phyloP scores from a whole-genome alignment of 2,888 invertebrate genomes.

The Hylaea fasciaria region DNA sequence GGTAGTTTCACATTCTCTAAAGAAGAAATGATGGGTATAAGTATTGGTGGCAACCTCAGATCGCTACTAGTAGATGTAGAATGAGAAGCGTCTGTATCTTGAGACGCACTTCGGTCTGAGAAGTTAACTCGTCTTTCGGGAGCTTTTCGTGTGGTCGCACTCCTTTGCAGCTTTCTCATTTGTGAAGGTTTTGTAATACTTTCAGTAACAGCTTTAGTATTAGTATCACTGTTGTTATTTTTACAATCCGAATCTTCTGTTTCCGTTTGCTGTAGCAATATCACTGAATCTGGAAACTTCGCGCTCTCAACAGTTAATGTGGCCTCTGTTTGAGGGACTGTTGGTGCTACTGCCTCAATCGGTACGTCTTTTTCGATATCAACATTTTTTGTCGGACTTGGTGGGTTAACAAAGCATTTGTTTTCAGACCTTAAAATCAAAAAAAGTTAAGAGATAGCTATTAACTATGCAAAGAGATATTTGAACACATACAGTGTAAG shows the following conservation, averaged over 20 bases:
- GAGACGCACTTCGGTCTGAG: conserved; percentile 84
- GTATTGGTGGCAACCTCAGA: conserved; percentile 88
- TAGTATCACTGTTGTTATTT: conserved; percentile 60
- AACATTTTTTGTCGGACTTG: conserved; percentile 63
- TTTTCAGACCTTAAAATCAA: conserved; percentile 85
- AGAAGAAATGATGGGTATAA: conserved; percentile 88
- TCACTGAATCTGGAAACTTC: conserved; percentile 65
- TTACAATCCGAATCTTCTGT: conserved; percentile 67
- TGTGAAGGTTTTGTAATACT: conserved; percentile 53
- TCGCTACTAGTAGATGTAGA: conserved; percentile 86
- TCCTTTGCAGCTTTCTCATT: conserved; percentile 69
- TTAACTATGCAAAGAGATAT: background rate
- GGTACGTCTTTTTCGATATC: conserved; percentile 68
- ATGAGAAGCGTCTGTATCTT: conserved; percentile 86
- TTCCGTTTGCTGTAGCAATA: conserved; percentile 62
- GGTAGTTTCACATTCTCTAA: conserved; percentile 82
- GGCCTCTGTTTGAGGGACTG: conserved; percentile 49
- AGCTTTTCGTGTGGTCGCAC: conserved; percentile 75
- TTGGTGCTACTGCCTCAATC: conserved; percentile 54
- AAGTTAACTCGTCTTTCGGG: conserved; percentile 82
- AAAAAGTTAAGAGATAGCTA: background rate
- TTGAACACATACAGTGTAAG: background rate
- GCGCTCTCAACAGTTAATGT: conserved; percentile 61
- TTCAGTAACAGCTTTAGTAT: conserved; percentile 54
- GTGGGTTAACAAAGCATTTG: conserved; percentile 78